Evolutionary conservation across 1,140 invertebrate species (phyloP).

Genomic region (Cepaea nemoralis): DNA sequence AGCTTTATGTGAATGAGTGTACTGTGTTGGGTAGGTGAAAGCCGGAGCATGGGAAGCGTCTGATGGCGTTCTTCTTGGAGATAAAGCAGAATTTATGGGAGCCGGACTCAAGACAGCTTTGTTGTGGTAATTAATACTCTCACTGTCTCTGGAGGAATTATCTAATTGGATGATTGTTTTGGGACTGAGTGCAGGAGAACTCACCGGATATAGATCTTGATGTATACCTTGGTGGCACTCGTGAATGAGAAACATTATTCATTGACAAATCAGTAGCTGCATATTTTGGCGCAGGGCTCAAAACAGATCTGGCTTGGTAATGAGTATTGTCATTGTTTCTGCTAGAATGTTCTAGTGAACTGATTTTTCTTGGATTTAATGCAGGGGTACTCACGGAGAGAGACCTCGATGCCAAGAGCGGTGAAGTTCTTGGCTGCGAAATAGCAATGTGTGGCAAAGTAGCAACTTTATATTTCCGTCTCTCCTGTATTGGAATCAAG

Average conservation of each 20-base stretch:
- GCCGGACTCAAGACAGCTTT: background rate
- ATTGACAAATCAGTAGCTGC: background rate
- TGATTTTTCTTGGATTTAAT: too few species aligned
- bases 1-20: background rate
- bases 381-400: too few species aligned
- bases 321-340: too few species aligned
- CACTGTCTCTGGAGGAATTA: background rate
- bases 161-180: background rate
- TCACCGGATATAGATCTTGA: too few species aligned
- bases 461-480: too few species aligned
- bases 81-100: slow-evolving; percentile 30
- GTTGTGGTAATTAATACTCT: background rate
- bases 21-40: background rate
- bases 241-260: too few species aligned
- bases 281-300: background rate
- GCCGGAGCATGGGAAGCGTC: background rate
- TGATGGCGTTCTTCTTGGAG: slow-evolving; percentile 17
- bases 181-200: background rate
- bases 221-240: too few species aligned
- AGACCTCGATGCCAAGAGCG: too few species aligned
- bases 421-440: too few species aligned
- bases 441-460: too few species aligned
- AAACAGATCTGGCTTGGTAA: too few species aligned
- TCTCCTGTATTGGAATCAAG: slow-evolving; percentile 29
- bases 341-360: too few species aligned